A percentile compares a stretch with the other conserved stretches of the same genome.
These are phyloP conservation scores for Propithecus perrieri DNA, from an alignment of 2,797 vertebrate species.

Conservation along the genomic window DNA sequence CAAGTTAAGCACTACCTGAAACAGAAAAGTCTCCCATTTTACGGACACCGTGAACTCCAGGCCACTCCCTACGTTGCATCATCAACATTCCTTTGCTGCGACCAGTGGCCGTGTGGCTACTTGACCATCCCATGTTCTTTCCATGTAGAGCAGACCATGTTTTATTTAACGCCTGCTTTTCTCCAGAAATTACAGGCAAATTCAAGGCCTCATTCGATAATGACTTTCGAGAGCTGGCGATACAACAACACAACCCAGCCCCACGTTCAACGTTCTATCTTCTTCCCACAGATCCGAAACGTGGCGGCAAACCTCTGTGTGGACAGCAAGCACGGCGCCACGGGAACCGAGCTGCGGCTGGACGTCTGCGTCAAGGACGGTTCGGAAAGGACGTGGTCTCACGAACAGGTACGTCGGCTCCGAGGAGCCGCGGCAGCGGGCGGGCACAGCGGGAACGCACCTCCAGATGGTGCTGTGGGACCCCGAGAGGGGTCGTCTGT, in stretches of 20 bases:
- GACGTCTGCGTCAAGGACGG: constrained; percentile 92
- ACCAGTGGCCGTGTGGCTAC: neutral
- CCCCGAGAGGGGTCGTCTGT: fast-evolving
- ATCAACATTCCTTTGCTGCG: neutral
- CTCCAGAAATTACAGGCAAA: neutral
- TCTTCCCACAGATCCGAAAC: constrained; percentile 88
- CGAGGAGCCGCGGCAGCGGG: fast-evolving
- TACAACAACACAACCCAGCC: neutral
- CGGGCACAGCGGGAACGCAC: fast-evolving
- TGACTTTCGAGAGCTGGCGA: neutral
- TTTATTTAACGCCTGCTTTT: neutral
- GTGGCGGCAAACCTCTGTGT: constrained; percentile 90
- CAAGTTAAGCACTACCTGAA: neutral
- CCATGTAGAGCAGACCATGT: neutral
- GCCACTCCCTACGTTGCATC: fast-evolving
- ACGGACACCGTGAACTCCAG: fast-evolving
- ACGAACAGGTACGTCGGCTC: constrained; percentile 88
- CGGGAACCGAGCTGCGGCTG: constrained; percentile 89
- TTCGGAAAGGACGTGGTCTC: constrained; percentile 93
- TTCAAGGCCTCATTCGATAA: neutral
- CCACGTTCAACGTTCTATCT: neutral
- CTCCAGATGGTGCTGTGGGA: fast-evolving
- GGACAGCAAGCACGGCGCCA: constrained; percentile 93
- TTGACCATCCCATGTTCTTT: neutral
- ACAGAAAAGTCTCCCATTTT: neutral